Conservation (phyloP, 2,113 vertebrate species). For the Nansenia antarctica region DNA sequence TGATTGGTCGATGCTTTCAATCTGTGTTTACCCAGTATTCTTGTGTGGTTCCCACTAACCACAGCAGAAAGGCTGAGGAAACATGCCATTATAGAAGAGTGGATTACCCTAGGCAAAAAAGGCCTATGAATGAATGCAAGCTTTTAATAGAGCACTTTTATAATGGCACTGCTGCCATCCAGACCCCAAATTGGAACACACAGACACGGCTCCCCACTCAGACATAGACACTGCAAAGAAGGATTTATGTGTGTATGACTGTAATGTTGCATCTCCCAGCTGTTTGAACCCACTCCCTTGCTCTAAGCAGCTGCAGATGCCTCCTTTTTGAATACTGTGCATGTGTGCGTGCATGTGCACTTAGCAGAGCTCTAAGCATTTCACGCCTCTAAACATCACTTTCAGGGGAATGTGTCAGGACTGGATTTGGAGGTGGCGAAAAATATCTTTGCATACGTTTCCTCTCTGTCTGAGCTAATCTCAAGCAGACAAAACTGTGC, state of each 20-base stretch:
- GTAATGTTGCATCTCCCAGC: constrained; percentile 30
- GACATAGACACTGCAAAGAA: constrained; percentile 26
- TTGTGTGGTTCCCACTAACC: background rate
- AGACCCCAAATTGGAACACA: constrained; percentile 35
- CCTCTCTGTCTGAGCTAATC: background rate
- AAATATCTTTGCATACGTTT: background rate
- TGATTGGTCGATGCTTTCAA: too few species aligned
- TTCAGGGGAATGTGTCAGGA: constrained; percentile 6
- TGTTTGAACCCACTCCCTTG: constrained; percentile 27
- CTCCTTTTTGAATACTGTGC: constrained; percentile 8
- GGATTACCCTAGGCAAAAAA: constrained; percentile 35
- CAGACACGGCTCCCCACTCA: constrained; percentile 5
- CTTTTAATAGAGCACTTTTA: constrained; percentile 41
- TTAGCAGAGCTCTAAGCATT: constrained; percentile 8
- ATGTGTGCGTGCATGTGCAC: constrained; percentile 18
- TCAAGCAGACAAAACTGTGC: background rate
- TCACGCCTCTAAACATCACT: constrained; percentile 4
- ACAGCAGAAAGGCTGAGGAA: constrained; percentile 19
- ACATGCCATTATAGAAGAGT: constrained; percentile 31
- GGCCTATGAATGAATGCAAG: constrained; percentile 42
- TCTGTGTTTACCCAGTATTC: background rate
- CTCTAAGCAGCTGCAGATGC: constrained; percentile 30
- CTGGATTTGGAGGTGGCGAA: background rate
- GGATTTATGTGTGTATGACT: constrained; percentile 35
- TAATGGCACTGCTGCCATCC: constrained; percentile 38